phyloP scores from a whole-genome alignment of 2,888 invertebrate species.

The Athrips mouffetella region DNA sequence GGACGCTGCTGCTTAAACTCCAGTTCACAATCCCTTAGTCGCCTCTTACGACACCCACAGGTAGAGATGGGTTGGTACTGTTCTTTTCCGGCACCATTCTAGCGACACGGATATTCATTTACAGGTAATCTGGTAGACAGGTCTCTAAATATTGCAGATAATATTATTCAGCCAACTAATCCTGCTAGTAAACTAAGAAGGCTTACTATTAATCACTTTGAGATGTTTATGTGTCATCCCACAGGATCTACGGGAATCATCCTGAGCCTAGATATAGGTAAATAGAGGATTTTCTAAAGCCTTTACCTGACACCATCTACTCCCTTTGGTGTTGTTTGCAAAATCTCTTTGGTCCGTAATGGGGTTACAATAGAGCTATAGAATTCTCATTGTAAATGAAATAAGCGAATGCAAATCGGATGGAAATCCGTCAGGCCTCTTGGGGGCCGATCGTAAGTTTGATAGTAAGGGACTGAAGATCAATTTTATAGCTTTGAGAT shows the following conservation, averaged over 20 bases:
- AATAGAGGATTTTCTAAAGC: conserved; percentile 48
- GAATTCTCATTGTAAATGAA: conserved; percentile 47
- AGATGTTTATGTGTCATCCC: conserved; percentile 74
- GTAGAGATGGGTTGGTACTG: no score
- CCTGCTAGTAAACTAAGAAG: conserved; percentile 69
- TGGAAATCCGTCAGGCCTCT: not conserved
- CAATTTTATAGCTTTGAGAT: conserved; percentile 42
- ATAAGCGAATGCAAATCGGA: conserved; percentile 45
- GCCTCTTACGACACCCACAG: no score
- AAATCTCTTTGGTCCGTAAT: conserved; percentile 46
- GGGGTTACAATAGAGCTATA: conserved; percentile 45
- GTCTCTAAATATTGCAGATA: no score
- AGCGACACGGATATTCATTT: no score
- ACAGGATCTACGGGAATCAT: conserved; percentile 65
- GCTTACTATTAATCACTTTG: conserved; percentile 74
- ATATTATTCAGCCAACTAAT: conserved; percentile 65
- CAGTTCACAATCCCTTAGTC: no score
- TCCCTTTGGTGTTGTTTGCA: conserved; percentile 44
- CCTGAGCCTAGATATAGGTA: conserved; percentile 67
- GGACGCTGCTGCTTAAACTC: no score
- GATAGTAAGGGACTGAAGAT: conserved; percentile 10
- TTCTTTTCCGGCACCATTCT: no score
- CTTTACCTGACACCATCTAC: conserved; percentile 46
- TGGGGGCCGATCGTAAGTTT: not conserved
- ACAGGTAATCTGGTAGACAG: no score